These are phyloP conservation scores for Sarcophaga variegata DNA, from an alignment of 2,888 invertebrate genomes.

Conservation along the genomic window DNA sequence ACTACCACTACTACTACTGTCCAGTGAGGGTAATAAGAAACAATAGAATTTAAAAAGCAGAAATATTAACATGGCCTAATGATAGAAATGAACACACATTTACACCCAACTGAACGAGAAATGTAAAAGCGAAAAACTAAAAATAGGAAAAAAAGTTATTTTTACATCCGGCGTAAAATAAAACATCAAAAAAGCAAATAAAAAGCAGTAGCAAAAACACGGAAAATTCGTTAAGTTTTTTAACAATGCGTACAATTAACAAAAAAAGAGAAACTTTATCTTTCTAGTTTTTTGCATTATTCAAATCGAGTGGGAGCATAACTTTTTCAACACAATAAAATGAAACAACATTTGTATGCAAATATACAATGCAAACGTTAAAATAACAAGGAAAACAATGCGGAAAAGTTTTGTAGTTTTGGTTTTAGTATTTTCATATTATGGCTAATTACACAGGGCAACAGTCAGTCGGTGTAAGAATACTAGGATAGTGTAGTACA, in stretches of 20 bases:
- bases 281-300: slow-evolving; percentile 9
- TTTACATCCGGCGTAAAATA: slow-evolving; percentile 19
- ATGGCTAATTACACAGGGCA: too few relatives aligned
- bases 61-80: slow-evolving; percentile 52
- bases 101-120: background rate
- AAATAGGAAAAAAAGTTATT: slow-evolving; percentile 13
- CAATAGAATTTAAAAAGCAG: background rate
- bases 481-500: too few relatives aligned
- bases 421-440: too few relatives aligned
- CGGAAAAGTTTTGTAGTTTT: background rate
- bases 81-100: slow-evolving; percentile 47
- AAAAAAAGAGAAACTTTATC: slow-evolving; percentile 44
- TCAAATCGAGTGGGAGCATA: slow-evolving; percentile 46
- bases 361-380: background rate
- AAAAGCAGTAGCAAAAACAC: slow-evolving; percentile 4
- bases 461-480: too few relatives aligned
- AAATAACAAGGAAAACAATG: background rate
- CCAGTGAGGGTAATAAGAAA: background rate
- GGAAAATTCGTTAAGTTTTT: slow-evolving; percentile 38
- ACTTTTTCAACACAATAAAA: background rate
- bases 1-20: too few relatives aligned
- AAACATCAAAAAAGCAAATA: background rate
- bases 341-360: background rate
- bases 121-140: background rate
- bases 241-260: slow-evolving; percentile 44